phyloP scores from a whole-genome alignment of 2,888 invertebrate species.

The Andricus quercusramuli region DNA sequence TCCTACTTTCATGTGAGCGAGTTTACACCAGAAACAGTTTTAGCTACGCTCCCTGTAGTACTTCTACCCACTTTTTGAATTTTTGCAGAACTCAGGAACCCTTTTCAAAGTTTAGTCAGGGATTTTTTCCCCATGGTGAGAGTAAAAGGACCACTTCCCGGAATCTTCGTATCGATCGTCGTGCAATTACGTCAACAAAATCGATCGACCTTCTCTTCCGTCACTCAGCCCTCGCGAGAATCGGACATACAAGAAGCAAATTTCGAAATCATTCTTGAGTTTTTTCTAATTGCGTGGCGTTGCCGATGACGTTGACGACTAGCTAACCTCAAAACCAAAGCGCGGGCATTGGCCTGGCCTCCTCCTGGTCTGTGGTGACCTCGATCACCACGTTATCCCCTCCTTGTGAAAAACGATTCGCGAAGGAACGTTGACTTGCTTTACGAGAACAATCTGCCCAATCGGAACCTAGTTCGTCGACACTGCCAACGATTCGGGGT shows the following conservation, averaged over 20 bases:
- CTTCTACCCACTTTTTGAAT: too few species aligned
- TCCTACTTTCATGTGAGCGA: too few species aligned
- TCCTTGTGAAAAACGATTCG: conserved; percentile 47
- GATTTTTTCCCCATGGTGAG: too few species aligned
- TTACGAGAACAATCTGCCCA: conserved; percentile 43
- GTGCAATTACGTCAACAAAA: conserved; percentile 5
- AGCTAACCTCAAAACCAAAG: conserved; percentile 45
- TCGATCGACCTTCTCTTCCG: conserved; percentile 12
- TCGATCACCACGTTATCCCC: conserved; percentile 51
- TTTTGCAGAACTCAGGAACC: too few species aligned
- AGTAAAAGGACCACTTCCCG: background rate
- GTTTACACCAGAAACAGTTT: too few species aligned
- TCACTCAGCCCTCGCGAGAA: background rate
- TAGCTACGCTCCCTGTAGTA: too few species aligned
- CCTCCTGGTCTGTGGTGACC: conserved; percentile 48
- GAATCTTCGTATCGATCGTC: background rate
- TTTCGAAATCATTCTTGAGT: conserved; percentile 40
- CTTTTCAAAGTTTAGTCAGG: too few species aligned
- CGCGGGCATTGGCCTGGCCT: conserved; percentile 50
- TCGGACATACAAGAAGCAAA: background rate
- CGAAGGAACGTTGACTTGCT: conserved; percentile 41
- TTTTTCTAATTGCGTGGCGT: conserved; percentile 43
- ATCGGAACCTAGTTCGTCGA: conserved; percentile 53
- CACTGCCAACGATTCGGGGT: conserved; percentile 40
- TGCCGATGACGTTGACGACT: conserved; percentile 41